phyloP scores from a whole-genome alignment of 2,113 vertebrate species.

The Empidonax traillii region DNA sequence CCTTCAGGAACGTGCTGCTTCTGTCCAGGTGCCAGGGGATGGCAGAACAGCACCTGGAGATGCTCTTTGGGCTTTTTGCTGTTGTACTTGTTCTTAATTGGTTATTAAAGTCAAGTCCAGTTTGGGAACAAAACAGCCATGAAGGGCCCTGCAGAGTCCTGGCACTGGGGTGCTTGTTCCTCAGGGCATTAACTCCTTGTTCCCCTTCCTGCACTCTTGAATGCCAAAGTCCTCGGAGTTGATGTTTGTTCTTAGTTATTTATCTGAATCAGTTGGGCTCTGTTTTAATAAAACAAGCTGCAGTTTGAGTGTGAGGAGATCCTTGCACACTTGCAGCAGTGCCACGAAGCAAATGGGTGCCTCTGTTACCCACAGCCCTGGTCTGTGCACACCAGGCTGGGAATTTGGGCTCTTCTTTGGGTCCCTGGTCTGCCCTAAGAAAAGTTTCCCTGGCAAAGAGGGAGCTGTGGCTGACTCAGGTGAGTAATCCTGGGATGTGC shows the following conservation, averaged over 20 bases:
- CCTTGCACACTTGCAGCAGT: not conserved
- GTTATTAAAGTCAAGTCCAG: not conserved
- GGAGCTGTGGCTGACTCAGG: not conserved
- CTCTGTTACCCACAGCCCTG: not conserved
- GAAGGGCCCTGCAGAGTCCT: not conserved
- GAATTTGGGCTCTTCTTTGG: not conserved
- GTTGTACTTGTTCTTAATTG: not conserved
- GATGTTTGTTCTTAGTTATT: not conserved
- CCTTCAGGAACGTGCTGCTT: not conserved
- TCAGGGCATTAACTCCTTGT: not conserved
- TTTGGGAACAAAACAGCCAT: not conserved
- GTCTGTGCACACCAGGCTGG: accelerated
- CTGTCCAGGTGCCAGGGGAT: not conserved
- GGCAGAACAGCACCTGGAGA: not conserved
- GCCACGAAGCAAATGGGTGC: accelerated
- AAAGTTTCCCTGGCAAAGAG: not conserved
- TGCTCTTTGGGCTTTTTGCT: not conserved
- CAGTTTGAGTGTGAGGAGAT: not conserved
- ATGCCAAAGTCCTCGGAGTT: not conserved
- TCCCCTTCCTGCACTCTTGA: not conserved
- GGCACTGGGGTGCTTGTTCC: not conserved
- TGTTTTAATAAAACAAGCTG: not conserved
- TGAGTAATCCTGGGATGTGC: not conserved
- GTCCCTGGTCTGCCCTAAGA: not conserved
- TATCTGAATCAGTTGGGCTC: not conserved